These are phyloP conservation scores for Coleophora flavipennella DNA, from an alignment of 2,888 invertebrate species.

Conservation along the genomic window DNA sequence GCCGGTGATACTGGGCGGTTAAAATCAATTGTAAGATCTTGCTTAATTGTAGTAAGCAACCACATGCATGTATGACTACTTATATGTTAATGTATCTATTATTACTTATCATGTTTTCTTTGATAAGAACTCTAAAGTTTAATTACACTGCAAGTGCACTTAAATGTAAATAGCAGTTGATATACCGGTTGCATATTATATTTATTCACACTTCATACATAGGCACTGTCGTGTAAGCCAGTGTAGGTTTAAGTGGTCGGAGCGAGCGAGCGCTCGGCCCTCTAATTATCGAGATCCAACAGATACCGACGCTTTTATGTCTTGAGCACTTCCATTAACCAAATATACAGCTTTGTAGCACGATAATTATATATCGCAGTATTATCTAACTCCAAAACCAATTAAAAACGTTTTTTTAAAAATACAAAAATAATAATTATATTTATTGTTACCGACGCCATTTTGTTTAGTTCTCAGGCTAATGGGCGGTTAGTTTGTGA, in stretches of 20 bases:
- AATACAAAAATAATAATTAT: slow-evolving; percentile 64
- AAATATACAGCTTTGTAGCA: slow-evolving; percentile 66
- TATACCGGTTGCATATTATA: neutral
- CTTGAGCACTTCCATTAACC: slow-evolving; percentile 67
- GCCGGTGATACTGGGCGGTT: no score
- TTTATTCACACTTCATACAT: slow-evolving; percentile 30
- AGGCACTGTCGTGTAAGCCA: slow-evolving; percentile 37
- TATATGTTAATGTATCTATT: no score
- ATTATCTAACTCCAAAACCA: slow-evolving; percentile 60
- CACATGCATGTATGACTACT: no score
- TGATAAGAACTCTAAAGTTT: no score
- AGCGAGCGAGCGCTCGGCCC: slow-evolving; percentile 31
- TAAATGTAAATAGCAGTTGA: no score
- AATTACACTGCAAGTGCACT: no score
- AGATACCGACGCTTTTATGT: slow-evolving; percentile 69
- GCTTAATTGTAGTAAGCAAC: no score
- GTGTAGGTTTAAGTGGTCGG: slow-evolving; percentile 62
- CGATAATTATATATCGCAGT: slow-evolving; percentile 60
- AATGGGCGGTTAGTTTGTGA: slow-evolving; percentile 45
- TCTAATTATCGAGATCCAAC: slow-evolving; percentile 63
- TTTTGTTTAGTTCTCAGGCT: slow-evolving; percentile 40
- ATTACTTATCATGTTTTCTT: no score
- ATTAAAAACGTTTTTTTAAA: slow-evolving; percentile 71
- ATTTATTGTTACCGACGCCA: slow-evolving; percentile 33
- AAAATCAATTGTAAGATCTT: no score